Evolutionary conservation across 2,888 invertebrate genomes (phyloP), one percentile per base, ranked within the genome.

Genomic region (Heliconius aoede): DNA sequence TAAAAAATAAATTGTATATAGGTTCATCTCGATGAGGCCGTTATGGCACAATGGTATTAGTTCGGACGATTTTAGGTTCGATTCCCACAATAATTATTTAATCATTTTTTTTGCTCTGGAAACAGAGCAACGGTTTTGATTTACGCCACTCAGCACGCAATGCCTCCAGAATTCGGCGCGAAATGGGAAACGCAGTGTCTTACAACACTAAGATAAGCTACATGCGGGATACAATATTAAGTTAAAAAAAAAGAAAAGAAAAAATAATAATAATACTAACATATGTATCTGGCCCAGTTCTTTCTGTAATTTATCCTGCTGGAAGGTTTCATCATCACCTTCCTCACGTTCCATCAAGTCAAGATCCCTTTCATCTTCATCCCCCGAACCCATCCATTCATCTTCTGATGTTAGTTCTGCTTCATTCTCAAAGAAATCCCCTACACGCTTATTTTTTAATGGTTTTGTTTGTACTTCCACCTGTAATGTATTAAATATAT

Each of bases 331-430:
- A 18, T 95, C 95, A 84, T 99, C 99, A 0, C 97, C 99, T 76
- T 96, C 96, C 88, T 99, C 98, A 4, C 95, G 92, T 87, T 99
- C 98, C 89, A 98, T 95, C 73, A 95, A 94, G 86, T 98, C 98
- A 84, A 97, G 89, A 75, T 96, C 96, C 55, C 95, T 95, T 89
- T 98, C 98, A 88, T 98, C 98, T 89, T 97, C 98, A 85, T 98
- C 98, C 0, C 96, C 98, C 67, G 98, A 98, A 0, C 96, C 98
- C 2, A 87, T 86, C 96, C 97, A 97, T 82, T 98, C 98, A 4
- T 97, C 98, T 85, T 98, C 99, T 0, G 98, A 98, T 0, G 93
- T 93, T 51, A 99, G 90, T 85, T 99, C 99, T 0, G 99, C 99
- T 91, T 99, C 99, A 60, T 96, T 95, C 82, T 99, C 99, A 74